These are phyloP conservation scores for Serilophus lunatus DNA, from an alignment of 2,113 vertebrate species.

Conservation along the genomic window DNA sequence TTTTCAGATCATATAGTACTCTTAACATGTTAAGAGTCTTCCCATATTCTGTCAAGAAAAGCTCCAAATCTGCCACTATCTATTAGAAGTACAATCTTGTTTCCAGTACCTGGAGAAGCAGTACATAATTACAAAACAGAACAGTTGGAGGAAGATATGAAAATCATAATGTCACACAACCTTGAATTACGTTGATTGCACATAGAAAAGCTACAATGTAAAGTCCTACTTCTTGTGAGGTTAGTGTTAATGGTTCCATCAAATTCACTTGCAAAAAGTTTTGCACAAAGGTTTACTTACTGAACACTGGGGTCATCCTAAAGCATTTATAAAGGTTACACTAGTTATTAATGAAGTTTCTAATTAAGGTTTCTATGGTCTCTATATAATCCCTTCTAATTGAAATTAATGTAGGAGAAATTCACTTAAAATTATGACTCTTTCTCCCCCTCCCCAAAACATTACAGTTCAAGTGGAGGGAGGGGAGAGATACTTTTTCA, in stretches of 20 bases:
- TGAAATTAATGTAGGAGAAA: background rate
- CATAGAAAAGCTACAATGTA: background rate
- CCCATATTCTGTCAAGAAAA: background rate
- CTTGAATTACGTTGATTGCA: background rate
- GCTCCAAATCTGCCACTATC: background rate
- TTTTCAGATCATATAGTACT: background rate
- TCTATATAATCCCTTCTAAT: background rate
- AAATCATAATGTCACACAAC: slow-evolving; percentile 13
- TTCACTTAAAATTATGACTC: background rate
- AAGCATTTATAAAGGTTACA: background rate
- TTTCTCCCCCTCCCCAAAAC: background rate
- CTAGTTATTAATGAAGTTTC: background rate
- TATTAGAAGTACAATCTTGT: background rate
- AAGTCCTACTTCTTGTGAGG: background rate
- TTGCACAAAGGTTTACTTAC: background rate
- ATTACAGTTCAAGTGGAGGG: background rate
- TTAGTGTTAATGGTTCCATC: background rate
- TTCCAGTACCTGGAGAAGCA: background rate
- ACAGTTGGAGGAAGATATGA: slow-evolving; percentile 19
- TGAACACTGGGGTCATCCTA: background rate
- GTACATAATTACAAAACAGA: slow-evolving; percentile 20
- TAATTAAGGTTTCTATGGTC: background rate
- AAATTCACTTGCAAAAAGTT: background rate
- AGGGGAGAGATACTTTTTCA: background rate
- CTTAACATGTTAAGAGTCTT: background rate